Conservation (phyloP, 2,113 vertebrate species). For the Chroicocephalus ridibundus region DNA sequence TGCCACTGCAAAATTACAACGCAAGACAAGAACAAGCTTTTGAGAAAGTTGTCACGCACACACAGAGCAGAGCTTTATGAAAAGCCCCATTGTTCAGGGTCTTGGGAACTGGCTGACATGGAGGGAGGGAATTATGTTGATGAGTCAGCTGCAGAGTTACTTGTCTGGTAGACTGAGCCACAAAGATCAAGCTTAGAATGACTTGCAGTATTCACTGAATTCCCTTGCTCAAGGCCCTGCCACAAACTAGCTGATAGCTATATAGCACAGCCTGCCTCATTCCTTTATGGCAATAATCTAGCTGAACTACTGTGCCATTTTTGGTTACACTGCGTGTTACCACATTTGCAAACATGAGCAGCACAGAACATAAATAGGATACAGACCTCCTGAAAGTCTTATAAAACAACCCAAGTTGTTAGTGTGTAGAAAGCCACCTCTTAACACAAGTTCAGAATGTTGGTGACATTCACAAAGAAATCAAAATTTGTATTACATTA, state of each 20-base stretch:
- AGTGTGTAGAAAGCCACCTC: not conserved
- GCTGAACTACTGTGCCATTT: not conserved
- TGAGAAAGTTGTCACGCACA: not conserved
- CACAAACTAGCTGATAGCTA: not conserved
- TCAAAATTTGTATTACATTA: not conserved
- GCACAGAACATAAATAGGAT: not conserved
- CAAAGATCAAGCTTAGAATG: not conserved
- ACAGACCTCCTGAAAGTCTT: not conserved
- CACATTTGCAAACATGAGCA: not conserved
- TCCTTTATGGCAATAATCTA: not conserved
- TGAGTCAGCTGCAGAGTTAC: slow-evolving; percentile 17
- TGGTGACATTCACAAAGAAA: not conserved
- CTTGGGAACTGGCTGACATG: slow-evolving; percentile 54
- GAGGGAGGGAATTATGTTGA: slow-evolving; percentile 52
- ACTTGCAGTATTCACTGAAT: not conserved
- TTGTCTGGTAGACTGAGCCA: not conserved
- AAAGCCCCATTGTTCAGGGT: slow-evolving; percentile 50
- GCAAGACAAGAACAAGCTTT: not conserved
- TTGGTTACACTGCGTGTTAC: not conserved
- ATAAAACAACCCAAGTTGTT: not conserved
- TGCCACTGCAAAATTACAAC: not conserved
- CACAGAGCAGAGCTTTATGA: not conserved
- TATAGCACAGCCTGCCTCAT: fast-evolving
- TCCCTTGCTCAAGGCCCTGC: not conserved
- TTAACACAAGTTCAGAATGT: not conserved